Evolutionary conservation across 64 coral and sea anemone genomes (phyloP), one percentile per base, ranked within the genome.

Genomic region (Hydrozoanthus tunicans): DNA sequence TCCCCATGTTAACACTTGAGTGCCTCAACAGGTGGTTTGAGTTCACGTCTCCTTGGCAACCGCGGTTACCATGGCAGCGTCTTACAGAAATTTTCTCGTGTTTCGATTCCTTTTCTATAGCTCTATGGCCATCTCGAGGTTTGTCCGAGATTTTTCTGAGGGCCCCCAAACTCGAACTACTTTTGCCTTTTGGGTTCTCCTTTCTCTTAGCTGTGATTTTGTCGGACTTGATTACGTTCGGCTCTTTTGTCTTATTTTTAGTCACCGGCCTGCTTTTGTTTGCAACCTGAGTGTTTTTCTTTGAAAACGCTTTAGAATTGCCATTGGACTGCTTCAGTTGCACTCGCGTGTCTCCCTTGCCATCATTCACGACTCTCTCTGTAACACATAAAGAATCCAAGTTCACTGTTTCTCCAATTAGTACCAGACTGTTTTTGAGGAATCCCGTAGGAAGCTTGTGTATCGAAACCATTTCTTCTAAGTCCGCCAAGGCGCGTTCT

Each of bases 351-450:
- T 57, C 12, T 9, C 58, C 77, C 25, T 8, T 14, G 7, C n/a
- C 77, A 7, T 9, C 43, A 57, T 3, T 59, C 24, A 6, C 58
- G 17, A 59, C 20, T 54, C 15, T 5, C 57, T 4, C 25, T 53
- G 53, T 9, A 26, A 56, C 77, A 20, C 58, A 57, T 79, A 79
- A 57, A 79, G 77, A 59, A 23, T 79, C 77, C 15, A 79, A 17
- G 9, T 20, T 79, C 15, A 59, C 15, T 4, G 77, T 59, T 79
- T 79, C 52, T n/a, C 77, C 77, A 59, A 79, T 79, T 79, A 79
- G 53, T 17, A 79, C 53, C n/a, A 58, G 15, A 17, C 77, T 59
- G 17, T 79, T 24, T 20, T 25, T 17, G 52, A 79, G 56, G n/a
- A 79, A 59, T 79, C 77, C 77, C 32, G 32, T 43, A 79, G 8